Percentiles rank a stretch among this genome's conserved stretches.
phyloP scores from a whole-genome alignment of 2,113 vertebrate species.

The Pedionomus torquatus region DNA sequence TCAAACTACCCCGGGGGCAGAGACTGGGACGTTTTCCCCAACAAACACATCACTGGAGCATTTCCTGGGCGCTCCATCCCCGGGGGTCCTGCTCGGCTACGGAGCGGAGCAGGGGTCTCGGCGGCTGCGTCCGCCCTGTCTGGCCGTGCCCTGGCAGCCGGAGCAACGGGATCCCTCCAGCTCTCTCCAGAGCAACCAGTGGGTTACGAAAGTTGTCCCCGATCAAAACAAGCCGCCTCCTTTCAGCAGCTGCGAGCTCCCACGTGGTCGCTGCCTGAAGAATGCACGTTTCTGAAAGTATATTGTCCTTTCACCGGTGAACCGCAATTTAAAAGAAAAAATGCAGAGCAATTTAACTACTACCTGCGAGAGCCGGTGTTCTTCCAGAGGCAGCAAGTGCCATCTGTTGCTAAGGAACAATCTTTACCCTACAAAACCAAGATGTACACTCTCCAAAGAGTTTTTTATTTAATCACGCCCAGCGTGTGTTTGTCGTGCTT shows the following conservation, averaged over 20 bases:
- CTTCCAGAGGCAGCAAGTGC: background rate
- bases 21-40: background rate
- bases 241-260: accelerated
- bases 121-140: background rate
- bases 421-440: background rate
- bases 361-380: background rate
- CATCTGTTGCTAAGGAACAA: slow-evolving; percentile 60
- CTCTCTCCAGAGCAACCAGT: background rate
- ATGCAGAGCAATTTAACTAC: background rate
- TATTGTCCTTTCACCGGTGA: background rate
- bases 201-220: background rate
- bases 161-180: background rate
- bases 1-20: background rate
- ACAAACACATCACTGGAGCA: background rate
- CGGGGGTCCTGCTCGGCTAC: accelerated
- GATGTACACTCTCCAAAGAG: accelerated
- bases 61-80: background rate
- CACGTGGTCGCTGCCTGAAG: accelerated
- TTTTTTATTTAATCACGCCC: background rate
- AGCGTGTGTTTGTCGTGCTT: background rate
- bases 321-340: background rate
- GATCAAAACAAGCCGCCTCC: background rate
- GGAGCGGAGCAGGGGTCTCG: background rate
- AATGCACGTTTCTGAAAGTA: background rate
- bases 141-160: background rate